Evolutionary conservation across 2,113 vertebrate species (phyloP).

Genomic region (Todiramphus saurophagus): DNA sequence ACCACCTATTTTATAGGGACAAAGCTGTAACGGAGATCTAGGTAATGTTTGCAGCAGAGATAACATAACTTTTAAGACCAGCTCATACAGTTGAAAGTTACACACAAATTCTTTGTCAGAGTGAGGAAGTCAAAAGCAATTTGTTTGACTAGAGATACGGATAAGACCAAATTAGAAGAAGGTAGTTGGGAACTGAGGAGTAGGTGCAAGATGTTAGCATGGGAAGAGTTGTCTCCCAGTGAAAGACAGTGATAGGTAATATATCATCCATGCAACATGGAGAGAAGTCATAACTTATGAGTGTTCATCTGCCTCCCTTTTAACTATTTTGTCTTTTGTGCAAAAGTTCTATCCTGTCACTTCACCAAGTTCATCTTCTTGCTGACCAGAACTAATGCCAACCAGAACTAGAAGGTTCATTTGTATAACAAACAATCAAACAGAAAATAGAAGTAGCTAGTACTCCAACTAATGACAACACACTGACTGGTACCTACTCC

Average conservation of each 20-base stretch:
- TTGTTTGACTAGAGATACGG: not conserved
- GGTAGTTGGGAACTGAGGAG: not conserved
- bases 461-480: constrained; percentile 36
- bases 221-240: not conserved
- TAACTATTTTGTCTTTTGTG: not conserved
- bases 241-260: not conserved
- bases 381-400: not conserved
- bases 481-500: not conserved
- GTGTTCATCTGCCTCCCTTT: not conserved
- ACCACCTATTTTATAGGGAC: not conserved
- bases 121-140: constrained; percentile 17
- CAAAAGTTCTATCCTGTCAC: not conserved
- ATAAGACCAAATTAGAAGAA: not conserved
- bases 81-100: not conserved
- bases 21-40: not conserved
- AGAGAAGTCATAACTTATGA: not conserved
- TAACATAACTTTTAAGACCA: not conserved
- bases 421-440: not conserved
- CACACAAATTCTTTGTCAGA: not conserved
- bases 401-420: not conserved
- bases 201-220: not conserved
- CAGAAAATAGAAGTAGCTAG: not conserved
- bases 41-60: not conserved
- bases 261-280: not conserved
- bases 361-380: not conserved